Conservation (phyloP, 2,797 vertebrate genomes). For the Cephalopachus bancanus region DNA sequence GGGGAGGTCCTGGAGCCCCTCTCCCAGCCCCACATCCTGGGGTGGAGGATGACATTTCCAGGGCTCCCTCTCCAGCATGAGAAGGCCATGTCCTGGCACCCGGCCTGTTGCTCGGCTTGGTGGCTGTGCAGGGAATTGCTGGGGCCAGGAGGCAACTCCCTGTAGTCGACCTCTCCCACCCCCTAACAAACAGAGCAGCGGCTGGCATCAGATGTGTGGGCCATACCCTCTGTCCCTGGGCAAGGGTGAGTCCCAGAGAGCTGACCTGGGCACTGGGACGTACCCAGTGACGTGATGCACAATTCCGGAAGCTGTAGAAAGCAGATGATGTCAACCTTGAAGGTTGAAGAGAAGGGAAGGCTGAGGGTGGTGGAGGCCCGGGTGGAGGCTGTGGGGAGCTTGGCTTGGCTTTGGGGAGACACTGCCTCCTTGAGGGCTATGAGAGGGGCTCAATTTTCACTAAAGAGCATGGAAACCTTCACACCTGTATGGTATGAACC, state of each 20-base stretch:
- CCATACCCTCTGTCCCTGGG: not conserved
- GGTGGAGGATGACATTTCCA: not conserved
- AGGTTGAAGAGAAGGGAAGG: not conserved
- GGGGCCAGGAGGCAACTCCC: not conserved
- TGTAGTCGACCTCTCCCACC: not conserved
- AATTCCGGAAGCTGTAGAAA: not conserved
- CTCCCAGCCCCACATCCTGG: not conserved
- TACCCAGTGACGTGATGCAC: not conserved
- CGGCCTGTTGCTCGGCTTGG: too few species aligned
- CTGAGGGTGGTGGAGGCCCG: not conserved
- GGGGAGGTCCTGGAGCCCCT: not conserved
- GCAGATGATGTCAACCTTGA: not conserved
- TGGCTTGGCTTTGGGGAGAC: conserved; percentile 41
- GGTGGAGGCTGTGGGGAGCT: not conserved
- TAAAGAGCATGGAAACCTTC: not conserved
- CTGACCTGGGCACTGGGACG: not conserved
- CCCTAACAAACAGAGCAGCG: not conserved
- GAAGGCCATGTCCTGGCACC: not conserved
- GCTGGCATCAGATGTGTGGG: not conserved
- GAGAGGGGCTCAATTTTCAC: not conserved
- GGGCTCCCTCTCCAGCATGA: not conserved
- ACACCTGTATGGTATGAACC: not conserved
- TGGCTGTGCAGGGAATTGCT: not conserved
- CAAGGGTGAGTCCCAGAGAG: not conserved
- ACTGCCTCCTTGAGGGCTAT: not conserved